Evolutionary conservation across 2,113 vertebrate species (phyloP).

Genomic region (Pteronura brasiliensis): DNA sequence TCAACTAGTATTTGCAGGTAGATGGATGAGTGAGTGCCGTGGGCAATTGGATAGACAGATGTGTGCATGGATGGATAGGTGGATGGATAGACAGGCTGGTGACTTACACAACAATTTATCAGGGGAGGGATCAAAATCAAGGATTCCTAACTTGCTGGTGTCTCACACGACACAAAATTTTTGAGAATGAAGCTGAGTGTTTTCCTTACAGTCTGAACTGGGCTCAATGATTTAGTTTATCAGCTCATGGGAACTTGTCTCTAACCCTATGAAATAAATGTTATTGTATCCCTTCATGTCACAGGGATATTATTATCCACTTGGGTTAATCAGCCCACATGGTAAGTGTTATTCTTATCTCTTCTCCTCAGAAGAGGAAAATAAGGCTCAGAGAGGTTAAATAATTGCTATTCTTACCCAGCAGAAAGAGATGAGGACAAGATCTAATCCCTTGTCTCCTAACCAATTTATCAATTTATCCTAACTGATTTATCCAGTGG

Average conservation of each 20-base stretch:
- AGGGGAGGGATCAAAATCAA: neutral
- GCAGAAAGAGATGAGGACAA: neutral
- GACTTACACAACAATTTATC: neutral
- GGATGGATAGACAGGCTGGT: neutral
- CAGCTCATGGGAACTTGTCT: neutral
- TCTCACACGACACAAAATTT: neutral
- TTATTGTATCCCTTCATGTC: neutral
- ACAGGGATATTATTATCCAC: neutral
- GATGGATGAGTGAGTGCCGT: neutral
- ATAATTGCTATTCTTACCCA: neutral
- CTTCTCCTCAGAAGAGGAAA: neutral
- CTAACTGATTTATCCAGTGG: neutral
- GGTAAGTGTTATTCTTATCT: neutral
- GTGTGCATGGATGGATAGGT: too few species aligned
- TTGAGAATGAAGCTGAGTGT: neutral
- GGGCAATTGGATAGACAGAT: accelerated
- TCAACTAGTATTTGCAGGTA: neutral
- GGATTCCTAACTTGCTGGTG: neutral
- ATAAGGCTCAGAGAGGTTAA: neutral
- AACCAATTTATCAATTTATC: too few species aligned
- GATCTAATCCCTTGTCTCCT: neutral
- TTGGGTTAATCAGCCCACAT: neutral
- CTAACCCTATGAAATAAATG: neutral
- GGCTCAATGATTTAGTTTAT: neutral
- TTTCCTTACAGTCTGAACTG: neutral